Evolutionary conservation across 92 coral and sea anemone genomes (phyloP).

Genomic region (Epizoanthus illoricatus): DNA sequence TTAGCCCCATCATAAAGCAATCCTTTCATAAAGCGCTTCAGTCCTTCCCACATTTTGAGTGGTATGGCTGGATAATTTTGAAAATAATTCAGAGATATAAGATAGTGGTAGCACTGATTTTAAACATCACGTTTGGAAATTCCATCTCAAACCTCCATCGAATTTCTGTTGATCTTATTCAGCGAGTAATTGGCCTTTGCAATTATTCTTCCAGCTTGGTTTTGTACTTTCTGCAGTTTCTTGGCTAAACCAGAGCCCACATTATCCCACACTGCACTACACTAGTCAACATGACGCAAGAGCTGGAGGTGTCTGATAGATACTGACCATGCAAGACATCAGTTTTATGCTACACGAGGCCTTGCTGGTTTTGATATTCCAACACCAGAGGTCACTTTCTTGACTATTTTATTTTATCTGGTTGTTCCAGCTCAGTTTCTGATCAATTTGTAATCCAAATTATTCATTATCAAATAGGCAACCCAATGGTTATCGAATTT

Average conservation of each 20-base stretch:
- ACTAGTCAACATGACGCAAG: neutral
- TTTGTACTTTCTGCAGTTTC: neutral
- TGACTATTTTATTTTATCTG: too few relatives aligned
- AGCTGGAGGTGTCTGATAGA: neutral
- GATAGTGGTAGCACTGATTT: neutral
- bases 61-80: neutral
- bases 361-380: too few relatives aligned
- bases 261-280: neutral
- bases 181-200: neutral
- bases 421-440: too few relatives aligned
- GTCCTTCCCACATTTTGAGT: neutral
- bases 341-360: too few relatives aligned
- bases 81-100: neutral
- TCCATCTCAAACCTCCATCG: neutral
- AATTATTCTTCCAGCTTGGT: too few relatives aligned
- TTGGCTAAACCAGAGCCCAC: neutral
- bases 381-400: too few relatives aligned
- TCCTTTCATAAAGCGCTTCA: neutral
- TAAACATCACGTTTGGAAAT: neutral
- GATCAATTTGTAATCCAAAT: too few relatives aligned
- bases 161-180: neutral
- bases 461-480: too few relatives aligned
- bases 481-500: too few relatives aligned
- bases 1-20: neutral
- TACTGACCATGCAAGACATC: too few relatives aligned